Conservation (phyloP, 1,140 invertebrate species). For the Sitodiplosis mosellana region DNA sequence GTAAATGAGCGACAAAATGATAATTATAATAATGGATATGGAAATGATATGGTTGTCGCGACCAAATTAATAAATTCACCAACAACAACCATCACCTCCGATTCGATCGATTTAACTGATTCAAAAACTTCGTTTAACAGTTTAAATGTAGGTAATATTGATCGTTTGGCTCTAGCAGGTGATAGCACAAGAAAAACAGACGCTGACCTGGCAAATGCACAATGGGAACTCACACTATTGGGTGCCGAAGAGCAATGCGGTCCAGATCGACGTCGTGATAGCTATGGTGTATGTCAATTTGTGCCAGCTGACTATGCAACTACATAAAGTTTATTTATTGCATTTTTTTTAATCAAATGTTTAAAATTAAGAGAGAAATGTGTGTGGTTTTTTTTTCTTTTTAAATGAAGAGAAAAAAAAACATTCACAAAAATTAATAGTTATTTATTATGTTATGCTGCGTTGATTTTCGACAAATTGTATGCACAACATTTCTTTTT, state of each 20-base stretch:
- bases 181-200: background rate
- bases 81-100: too few species aligned
- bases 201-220: background rate
- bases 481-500: too few species aligned
- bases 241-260: slow-evolving; percentile 40
- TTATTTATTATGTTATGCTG: too few species aligned
- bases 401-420: too few species aligned
- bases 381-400: too few species aligned
- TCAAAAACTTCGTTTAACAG: slow-evolving; percentile 1
- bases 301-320: background rate
- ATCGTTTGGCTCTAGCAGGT: background rate
- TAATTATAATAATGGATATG: background rate
- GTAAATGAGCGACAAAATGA: background rate
- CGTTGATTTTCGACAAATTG: too few species aligned
- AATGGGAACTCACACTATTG: slow-evolving; percentile 26
- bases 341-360: too few species aligned
- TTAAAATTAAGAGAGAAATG: too few species aligned
- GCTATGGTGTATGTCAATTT: slow-evolving; percentile 29
- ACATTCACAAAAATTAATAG: too few species aligned
- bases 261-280: slow-evolving; percentile 34
- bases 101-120: background rate
- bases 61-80: too few species aligned
- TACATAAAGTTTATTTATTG: too few species aligned
- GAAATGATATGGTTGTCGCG: background rate
- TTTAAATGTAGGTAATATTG: slow-evolving; percentile 1